These are phyloP conservation scores for Drosophila pseudoobscura DNA, from an alignment of 1,140 invertebrate species.

Conservation along the genomic window DNA sequence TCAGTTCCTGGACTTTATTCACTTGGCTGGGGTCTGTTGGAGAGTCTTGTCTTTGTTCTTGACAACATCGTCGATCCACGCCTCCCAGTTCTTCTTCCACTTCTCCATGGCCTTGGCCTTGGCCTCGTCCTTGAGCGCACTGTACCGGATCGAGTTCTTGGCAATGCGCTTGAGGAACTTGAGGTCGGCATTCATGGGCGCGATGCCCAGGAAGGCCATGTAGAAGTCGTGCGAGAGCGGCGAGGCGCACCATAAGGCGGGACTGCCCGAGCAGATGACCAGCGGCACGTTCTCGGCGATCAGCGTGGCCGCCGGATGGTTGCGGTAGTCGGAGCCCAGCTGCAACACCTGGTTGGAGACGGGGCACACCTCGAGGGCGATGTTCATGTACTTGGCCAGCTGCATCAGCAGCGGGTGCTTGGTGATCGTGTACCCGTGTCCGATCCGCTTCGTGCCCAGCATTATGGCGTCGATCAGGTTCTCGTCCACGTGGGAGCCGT, in stretches of 20 bases:
- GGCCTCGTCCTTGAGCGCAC: conserved; percentile 68
- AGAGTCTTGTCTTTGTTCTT: conserved; percentile 3
- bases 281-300: conserved; percentile 86
- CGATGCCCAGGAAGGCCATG: conserved; percentile 90
- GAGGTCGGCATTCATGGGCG: conserved; percentile 88
- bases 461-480: conserved; percentile 92
- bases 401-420: conserved; percentile 90
- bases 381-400: conserved; percentile 85
- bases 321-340: conserved; percentile 89
- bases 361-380: conserved; percentile 92
- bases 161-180: conserved; percentile 90
- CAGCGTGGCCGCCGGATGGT: conserved; percentile 89
- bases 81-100: conserved; percentile 70
- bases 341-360: conserved; percentile 91
- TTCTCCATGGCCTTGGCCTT: conserved; percentile 51
- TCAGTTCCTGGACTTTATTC: not conserved
- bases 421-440: conserved; percentile 87
- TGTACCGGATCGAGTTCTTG: conserved; percentile 89
- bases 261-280: conserved; percentile 88
- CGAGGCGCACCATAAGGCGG: conserved; percentile 88
- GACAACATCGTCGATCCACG: conserved; percentile 44
- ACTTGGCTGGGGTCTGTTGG: not conserved
- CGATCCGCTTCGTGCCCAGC: conserved; percentile 88
- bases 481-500: conserved; percentile 86
- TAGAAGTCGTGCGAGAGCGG: conserved; percentile 93